Conservation (phyloP, 2,113 vertebrate species). For the Gymnocephalus cernua region DNA sequence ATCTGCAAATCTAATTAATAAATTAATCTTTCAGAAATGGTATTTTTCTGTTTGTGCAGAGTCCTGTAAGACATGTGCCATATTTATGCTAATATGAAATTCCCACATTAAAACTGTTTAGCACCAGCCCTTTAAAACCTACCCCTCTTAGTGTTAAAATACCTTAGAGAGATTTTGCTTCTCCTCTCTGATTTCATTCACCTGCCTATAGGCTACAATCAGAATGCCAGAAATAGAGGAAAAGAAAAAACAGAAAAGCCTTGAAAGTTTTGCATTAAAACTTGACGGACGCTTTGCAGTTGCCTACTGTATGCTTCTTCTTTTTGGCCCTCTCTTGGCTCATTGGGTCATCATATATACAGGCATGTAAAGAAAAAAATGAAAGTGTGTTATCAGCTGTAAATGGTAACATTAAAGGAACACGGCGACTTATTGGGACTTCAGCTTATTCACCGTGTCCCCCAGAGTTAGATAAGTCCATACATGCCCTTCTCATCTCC, state of each 20-base stretch:
- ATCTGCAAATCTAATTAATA: slow-evolving; percentile 40
- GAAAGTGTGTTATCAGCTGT: not conserved
- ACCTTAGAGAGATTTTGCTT: not conserved
- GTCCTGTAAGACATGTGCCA: slow-evolving; percentile 12
- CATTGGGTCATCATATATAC: too few species aligned
- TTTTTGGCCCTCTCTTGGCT: too few species aligned
- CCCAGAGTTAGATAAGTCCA: too few species aligned
- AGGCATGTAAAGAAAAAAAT: not conserved
- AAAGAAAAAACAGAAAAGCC: not conserved
- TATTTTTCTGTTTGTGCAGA: not conserved
- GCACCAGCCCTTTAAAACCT: not conserved
- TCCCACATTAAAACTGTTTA: not conserved
- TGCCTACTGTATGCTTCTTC: too few species aligned
- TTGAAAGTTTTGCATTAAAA: slow-evolving; percentile 19
- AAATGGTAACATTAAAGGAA: not conserved
- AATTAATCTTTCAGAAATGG: slow-evolving; percentile 27
- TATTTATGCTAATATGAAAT: slow-evolving; percentile 18
- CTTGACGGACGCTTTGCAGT: not conserved
- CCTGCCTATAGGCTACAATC: slow-evolving; percentile 10
- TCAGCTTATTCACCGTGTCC: too few species aligned
- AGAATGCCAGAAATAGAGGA: not conserved
- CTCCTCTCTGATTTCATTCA: slow-evolving; percentile 10
- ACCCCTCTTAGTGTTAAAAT: not conserved
- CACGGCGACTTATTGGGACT: too few species aligned
- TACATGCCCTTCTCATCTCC: too few species aligned